These are phyloP conservation scores for Leptodactylus fallax DNA, from an alignment of 2,797 vertebrate species.

Conservation along the genomic window DNA sequence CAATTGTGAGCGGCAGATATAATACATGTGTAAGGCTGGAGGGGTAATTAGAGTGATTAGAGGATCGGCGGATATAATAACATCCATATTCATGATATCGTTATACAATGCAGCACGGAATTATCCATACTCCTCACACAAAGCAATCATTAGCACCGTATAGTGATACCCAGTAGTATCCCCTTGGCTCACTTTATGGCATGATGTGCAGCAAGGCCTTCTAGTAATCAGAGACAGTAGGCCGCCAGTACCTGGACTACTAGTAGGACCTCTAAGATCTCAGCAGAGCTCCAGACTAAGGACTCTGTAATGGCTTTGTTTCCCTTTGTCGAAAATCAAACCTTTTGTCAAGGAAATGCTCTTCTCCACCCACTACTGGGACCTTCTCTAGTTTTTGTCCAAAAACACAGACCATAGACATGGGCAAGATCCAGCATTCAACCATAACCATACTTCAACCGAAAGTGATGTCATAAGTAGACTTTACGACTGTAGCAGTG, in stretches of 20 bases:
- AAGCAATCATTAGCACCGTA: not conserved
- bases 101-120: not conserved
- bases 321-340: too few species aligned
- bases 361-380: too few species aligned
- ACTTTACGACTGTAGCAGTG: not conserved
- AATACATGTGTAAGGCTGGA: slow-evolving; percentile 33
- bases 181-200: not conserved
- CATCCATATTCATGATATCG: slow-evolving; percentile 38
- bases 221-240: not conserved
- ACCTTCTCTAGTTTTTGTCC: too few species aligned
- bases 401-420: too few species aligned
- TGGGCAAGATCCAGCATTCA: too few species aligned
- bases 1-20: slow-evolving; percentile 39
- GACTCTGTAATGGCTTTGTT: too few species aligned
- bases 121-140: not conserved
- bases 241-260: not conserved
- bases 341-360: too few species aligned
- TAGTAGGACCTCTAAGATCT: not conserved
- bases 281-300: not conserved
- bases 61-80: slow-evolving; percentile 14
- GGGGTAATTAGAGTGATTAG: slow-evolving; percentile 53
- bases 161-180: not conserved
- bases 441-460: not conserved
- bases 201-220: not conserved
- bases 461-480: not conserved